phyloP scores from a whole-genome alignment of 2,797 vertebrate species.

The Eutrigla gurnardus region DNA sequence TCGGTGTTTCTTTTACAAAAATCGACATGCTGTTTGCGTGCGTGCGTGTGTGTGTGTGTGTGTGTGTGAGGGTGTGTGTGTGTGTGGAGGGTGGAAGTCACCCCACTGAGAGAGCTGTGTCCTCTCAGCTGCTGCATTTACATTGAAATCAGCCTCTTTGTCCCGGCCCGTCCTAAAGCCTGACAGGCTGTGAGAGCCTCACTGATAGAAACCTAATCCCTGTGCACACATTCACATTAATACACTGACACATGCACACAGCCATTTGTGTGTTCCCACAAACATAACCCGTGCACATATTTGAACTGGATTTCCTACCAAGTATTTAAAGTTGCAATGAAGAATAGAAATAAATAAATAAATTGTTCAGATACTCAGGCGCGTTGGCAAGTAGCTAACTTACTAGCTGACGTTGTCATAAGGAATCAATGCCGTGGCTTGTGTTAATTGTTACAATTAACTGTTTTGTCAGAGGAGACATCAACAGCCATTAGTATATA shows the following conservation, averaged over 20 bases:
- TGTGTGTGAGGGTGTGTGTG: constrained; percentile 26
- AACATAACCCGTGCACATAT: constrained; percentile 28
- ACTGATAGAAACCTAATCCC: constrained; percentile 71
- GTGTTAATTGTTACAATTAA: too few relatives aligned
- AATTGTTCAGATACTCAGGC: too few relatives aligned
- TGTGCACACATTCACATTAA: constrained; percentile 59
- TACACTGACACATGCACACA: constrained; percentile 56
- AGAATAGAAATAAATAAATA: not conserved
- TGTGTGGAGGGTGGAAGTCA: constrained; percentile 70
- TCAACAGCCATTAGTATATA: too few relatives aligned
- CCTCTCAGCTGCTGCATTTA: constrained; percentile 79
- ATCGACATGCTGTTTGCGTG: constrained; percentile 15
- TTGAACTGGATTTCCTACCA: constrained; percentile 19
- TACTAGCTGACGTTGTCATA: too few relatives aligned
- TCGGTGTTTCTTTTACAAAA: not conserved
- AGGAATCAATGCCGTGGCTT: too few relatives aligned
- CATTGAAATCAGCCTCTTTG: constrained; percentile 81
- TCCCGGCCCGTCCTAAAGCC: constrained; percentile 60
- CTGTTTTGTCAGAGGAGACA: too few relatives aligned
- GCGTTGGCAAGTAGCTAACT: too few relatives aligned
- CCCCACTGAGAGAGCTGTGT: constrained; percentile 74
- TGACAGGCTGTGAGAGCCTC: constrained; percentile 65
- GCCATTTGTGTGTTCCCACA: constrained; percentile 19
- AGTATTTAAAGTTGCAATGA: not conserved
- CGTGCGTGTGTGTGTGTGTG: constrained; percentile 20